These are phyloP conservation scores for Anthonomus grandis DNA, from an alignment of 1,140 invertebrate species.

Conservation along the genomic window DNA sequence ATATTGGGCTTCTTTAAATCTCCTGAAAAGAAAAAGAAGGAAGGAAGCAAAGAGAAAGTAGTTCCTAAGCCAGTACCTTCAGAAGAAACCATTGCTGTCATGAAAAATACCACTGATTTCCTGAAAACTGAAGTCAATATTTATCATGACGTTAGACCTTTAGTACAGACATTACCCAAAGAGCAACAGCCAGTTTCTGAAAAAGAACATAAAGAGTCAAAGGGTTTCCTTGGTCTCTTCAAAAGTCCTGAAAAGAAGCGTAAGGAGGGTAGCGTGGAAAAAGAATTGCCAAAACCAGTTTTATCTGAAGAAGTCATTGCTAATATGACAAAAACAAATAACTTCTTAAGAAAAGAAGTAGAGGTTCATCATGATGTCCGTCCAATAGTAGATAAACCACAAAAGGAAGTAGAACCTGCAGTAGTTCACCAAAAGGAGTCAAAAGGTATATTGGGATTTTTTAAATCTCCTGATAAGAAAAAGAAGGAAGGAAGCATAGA, in stretches of 20 bases:
- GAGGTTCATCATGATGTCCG: constrained; percentile 25
- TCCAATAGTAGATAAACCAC: background rate
- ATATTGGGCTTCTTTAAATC: constrained; percentile 18
- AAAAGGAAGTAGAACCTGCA: background rate
- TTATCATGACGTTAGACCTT: constrained; percentile 27
- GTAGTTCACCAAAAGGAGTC: constrained; percentile 3
- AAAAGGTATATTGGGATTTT: constrained; percentile 12
- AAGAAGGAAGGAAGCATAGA: constrained; percentile 14
- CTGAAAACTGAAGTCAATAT: constrained; percentile 31
- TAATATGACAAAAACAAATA: constrained; percentile 19
- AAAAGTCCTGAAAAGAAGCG: constrained; percentile 21
- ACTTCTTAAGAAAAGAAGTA: constrained; percentile 19
- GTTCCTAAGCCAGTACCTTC: constrained; percentile 15
- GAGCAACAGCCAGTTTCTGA: constrained; percentile 8
- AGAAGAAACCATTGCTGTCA: constrained; percentile 21
- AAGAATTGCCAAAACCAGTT: background rate
- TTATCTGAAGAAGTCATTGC: constrained; percentile 24
- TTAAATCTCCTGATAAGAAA: constrained; percentile 21
- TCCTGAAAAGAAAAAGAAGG: constrained; percentile 2
- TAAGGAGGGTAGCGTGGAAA: constrained; percentile 25
- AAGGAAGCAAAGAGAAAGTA: constrained; percentile 5
- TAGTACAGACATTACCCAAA: background rate
- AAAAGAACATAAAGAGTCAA: constrained; percentile 17
- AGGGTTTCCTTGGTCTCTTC: constrained; percentile 33
- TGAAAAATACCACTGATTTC: constrained; percentile 23